Conservation (phyloP, 1,140 invertebrate genomes). For the Berghia stephanieae region DNA sequence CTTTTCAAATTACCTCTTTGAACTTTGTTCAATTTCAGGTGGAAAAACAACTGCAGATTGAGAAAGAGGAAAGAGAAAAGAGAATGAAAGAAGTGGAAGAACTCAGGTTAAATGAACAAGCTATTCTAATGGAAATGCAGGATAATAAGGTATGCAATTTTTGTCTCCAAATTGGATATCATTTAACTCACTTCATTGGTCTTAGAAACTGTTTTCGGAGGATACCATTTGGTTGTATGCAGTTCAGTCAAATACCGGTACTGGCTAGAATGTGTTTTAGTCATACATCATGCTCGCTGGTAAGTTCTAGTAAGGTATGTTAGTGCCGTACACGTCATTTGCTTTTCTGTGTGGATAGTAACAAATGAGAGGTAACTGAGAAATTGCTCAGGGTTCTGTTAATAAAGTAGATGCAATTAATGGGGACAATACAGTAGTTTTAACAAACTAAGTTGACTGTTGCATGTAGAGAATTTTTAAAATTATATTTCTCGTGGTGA, state of each 20-base stretch:
- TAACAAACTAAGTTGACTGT: background rate
- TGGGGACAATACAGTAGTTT: background rate
- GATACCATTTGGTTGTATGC: no score
- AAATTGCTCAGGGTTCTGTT: no score
- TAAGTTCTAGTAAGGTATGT: no score
- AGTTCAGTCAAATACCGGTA: no score
- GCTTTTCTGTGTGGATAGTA: no score
- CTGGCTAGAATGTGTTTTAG: no score
- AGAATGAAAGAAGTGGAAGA: slow-evolving; percentile 31
- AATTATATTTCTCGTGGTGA: background rate
- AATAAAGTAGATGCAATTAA: no score
- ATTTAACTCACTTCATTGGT: no score
- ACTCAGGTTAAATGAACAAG: slow-evolving; percentile 48
- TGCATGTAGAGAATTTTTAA: background rate
- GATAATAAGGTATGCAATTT: slow-evolving; percentile 43
- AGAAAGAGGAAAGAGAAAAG: slow-evolving; percentile 48
- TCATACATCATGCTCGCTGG: no score
- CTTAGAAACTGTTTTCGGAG: no score
- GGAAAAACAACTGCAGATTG: slow-evolving; percentile 45
- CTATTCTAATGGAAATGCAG: slow-evolving; percentile 41
- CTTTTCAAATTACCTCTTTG: background rate
- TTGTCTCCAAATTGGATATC: background rate
- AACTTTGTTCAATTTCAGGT: slow-evolving; percentile 3
- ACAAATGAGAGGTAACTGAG: no score
- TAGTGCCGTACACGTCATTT: no score